Base-by-base conservation (phyloP, 2,888 invertebrate genomes). In the Caenorhabditis sulstoni region DNA sequence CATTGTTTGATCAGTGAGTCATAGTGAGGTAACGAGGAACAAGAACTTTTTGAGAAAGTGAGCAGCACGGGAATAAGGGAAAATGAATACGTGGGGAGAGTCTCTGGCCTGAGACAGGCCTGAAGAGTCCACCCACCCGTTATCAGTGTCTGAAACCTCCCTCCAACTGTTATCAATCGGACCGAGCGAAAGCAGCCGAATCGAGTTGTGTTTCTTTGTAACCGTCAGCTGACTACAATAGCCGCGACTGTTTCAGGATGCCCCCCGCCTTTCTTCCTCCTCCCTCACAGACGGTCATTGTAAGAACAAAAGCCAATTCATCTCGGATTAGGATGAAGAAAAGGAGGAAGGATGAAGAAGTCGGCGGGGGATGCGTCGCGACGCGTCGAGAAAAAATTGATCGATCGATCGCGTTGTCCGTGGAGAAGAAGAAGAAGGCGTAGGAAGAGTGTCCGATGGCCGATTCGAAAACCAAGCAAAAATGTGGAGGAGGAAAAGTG, bases 401-500 rank as follows among this genome's bases (percentile, higher is more conserved):
- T 73, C 64, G 64, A 73, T 64, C 58, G 73, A 64, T 64, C 50
- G 29, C 7, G 52, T 61, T 68, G 52, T 70, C 70, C 73, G 64
- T 64, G 57, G 41, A 57, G 62, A 68, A 52, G 53, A 50, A 64
- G 62, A 59, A 52, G 53, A 53, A 55, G 47, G 59, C 55, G 49
- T 55, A 29, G 29, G 29, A 29, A 29, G 52, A 71, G 62, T 66
- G 71, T 55, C 66, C 71, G 71, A 71, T 71, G 71, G 78, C 29
- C 71, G 78, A 71, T 78, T 78, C 70, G 78, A 78, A 78, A 71
- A 71, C 70, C 62, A 71, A 66, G 65, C 64, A 70, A 65, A 65
- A 68, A 67, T 62, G 76, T 58, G 68, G 68, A 61, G 67, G 59
- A 55, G 66, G 71, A 61, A 71, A 61, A 70, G 71, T 70, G 58